These are phyloP conservation scores for Channa argus DNA, from an alignment of 2,113 vertebrate genomes.

Conservation along the genomic window DNA sequence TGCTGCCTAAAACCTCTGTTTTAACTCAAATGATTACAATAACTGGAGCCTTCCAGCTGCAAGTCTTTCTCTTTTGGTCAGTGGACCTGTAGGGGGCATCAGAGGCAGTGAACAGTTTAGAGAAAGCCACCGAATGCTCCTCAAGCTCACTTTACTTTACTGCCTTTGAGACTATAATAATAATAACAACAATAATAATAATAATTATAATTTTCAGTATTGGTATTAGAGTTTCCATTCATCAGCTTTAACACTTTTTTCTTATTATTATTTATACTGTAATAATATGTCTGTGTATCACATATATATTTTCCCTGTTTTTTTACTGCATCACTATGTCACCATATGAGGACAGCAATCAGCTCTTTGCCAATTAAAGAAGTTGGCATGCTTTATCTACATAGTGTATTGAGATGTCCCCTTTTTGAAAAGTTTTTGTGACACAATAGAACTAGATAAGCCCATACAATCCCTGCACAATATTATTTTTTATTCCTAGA, in stretches of 20 bases:
- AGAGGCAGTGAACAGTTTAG: slow-evolving; percentile 49
- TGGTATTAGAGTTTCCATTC: background rate
- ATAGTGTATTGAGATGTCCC: slow-evolving; percentile 25
- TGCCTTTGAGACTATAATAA: background rate
- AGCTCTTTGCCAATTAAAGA: slow-evolving; percentile 10
- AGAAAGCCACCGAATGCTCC: slow-evolving; percentile 18
- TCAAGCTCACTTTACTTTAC: slow-evolving; percentile 27
- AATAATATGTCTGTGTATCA: background rate
- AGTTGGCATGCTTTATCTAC: slow-evolving; percentile 10
- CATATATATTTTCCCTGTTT: slow-evolving; percentile 7
- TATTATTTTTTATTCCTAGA: slow-evolving; percentile 57
- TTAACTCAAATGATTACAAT: slow-evolving; percentile 33
- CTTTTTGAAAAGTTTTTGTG: slow-evolving; percentile 30
- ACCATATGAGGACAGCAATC: background rate
- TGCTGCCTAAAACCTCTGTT: slow-evolving; percentile 3
- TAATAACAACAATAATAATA: too few species aligned
- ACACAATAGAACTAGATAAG: slow-evolving; percentile 57
- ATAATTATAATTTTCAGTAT: slow-evolving; percentile 15
- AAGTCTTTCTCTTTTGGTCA: slow-evolving; percentile 10
- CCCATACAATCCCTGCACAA: slow-evolving; percentile 13
- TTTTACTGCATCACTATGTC: slow-evolving; percentile 3
- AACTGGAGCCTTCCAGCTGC: slow-evolving; percentile 40
- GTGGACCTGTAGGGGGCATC: slow-evolving; percentile 73
- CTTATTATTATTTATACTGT: background rate
- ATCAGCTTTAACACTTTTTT: background rate